These are phyloP conservation scores for Hipparchia semele DNA, from an alignment of 2,888 invertebrate genomes.

Conservation along the genomic window DNA sequence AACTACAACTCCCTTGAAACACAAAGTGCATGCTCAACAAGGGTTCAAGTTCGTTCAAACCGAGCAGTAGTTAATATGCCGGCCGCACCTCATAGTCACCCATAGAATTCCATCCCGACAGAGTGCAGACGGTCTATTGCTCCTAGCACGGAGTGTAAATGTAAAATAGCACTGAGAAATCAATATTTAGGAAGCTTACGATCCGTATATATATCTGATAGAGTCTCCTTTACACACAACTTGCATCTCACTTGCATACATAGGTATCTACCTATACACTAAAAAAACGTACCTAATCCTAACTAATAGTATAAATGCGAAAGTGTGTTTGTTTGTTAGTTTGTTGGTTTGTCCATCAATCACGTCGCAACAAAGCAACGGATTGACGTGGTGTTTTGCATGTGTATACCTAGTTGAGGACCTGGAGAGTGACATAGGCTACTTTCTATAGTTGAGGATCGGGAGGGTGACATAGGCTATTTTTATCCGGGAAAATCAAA, in stretches of 20 bases:
- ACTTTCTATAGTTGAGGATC: no score
- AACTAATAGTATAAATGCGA: no score
- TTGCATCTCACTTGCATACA: background rate
- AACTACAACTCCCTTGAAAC: background rate
- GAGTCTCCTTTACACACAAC: background rate
- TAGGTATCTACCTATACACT: no score
- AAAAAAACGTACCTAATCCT: no score
- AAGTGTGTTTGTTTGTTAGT: no score
- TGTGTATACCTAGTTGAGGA: no score
- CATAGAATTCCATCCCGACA: conserved; percentile 12
- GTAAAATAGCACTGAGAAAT: background rate
- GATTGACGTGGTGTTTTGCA: no score
- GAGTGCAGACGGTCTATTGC: background rate
- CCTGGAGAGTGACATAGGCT: no score
- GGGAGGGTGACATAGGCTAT: no score
- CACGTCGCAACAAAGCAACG: no score
- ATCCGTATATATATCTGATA: background rate
- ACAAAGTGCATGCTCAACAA: background rate
- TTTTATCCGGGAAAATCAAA: no score
- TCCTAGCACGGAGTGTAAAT: background rate
- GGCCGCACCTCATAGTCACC: conserved; percentile 13
- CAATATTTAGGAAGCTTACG: background rate
- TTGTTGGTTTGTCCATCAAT: no score
- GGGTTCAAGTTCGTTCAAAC: conserved; percentile 33
- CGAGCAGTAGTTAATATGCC: conserved; percentile 32